phyloP scores from a whole-genome alignment of 2,113 vertebrate species.

The Salvelinus alpinus region DNA sequence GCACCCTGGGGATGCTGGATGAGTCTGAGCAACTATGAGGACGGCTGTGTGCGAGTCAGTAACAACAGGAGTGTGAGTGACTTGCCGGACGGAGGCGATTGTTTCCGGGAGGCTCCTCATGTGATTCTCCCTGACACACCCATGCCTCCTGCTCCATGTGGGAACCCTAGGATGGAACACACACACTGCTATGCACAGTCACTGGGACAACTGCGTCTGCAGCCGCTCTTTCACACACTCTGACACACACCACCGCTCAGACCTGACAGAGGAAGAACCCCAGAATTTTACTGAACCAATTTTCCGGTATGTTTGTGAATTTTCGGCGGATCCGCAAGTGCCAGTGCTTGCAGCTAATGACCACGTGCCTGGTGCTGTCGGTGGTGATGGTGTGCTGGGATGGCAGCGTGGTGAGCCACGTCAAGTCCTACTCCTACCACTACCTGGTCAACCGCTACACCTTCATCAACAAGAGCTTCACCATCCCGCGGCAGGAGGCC shows the following conservation, averaged over 20 bases:
- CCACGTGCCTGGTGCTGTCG: constrained; percentile 83
- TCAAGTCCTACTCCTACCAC: constrained; percentile 89
- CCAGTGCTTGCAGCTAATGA: constrained; percentile 80
- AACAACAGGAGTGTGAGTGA: background rate
- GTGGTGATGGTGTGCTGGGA: constrained; percentile 88
- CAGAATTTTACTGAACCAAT: background rate
- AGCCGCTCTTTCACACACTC: background rate
- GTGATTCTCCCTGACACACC: constrained; percentile 18
- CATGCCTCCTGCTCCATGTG: constrained; percentile 24
- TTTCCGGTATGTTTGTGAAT: constrained; percentile 80
- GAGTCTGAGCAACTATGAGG: constrained; percentile 9
- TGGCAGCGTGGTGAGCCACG: constrained; percentile 73
- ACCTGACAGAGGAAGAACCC: constrained; percentile 28
- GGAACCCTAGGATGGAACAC: constrained; percentile 57
- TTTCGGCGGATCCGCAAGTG: constrained; percentile 80
- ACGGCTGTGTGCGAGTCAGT: background rate
- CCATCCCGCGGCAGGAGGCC: constrained; percentile 73
- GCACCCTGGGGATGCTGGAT: constrained; percentile 13
- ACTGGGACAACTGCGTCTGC: constrained; percentile 30
- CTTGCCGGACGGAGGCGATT: constrained; percentile 5
- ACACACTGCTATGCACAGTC: constrained; percentile 30
- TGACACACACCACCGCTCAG: background rate
- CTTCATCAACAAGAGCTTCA: constrained; percentile 84
- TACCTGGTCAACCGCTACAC: constrained; percentile 84
- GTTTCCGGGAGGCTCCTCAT: constrained; percentile 13